Evolutionary conservation across 2,888 invertebrate genomes (phyloP), one percentile per base, ranked within the genome.

Genomic region (Agrotis puta): DNA sequence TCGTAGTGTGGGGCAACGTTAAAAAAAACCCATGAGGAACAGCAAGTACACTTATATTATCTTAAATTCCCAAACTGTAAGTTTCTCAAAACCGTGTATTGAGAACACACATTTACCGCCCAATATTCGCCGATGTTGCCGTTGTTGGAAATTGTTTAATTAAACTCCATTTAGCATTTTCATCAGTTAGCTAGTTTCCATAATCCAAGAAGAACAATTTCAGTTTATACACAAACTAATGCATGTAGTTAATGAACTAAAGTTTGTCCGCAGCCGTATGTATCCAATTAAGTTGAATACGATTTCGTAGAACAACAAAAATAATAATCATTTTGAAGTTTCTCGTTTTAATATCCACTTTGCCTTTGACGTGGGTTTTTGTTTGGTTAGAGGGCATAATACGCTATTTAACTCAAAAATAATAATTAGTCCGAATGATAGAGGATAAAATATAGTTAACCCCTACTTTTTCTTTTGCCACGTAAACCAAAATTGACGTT

Each of bases 251-350:
- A 83, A 74, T 68, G 76, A 64, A 76, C 56, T 79, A 75, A 84
- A 85, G 79, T 81, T 87, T 73, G 75, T 70, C 77, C 67, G 84
- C 56, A 72, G 79, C 68, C 71, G 66, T 66, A 58, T 80, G 80
- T 77, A 75, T 74, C 67, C 79, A 83, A 83, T 87, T 86, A 84
- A 71, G 75, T 74, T 85, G 82, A 85, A 78, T 65, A 79, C 73
- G 63, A 71, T 79, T 82, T 79, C 51, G 53, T 67, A 50, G 56
- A 64, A 69, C 54, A 74, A 81, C 71, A 72, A 75, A 68, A 68
- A 74, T 82, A 54, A 71, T 71, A 11, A 71, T 65, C 68, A 64
- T 56, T 64, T 11, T 61, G 3, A 51, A 53, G 69, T 61, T 39
- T 67, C 45, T 57, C 63, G 57, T 53, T 68, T 51, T 57, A 48